These are phyloP conservation scores for Sphenopsis melanotis DNA, from an alignment of 2,797 vertebrate species.

Conservation along the genomic window DNA sequence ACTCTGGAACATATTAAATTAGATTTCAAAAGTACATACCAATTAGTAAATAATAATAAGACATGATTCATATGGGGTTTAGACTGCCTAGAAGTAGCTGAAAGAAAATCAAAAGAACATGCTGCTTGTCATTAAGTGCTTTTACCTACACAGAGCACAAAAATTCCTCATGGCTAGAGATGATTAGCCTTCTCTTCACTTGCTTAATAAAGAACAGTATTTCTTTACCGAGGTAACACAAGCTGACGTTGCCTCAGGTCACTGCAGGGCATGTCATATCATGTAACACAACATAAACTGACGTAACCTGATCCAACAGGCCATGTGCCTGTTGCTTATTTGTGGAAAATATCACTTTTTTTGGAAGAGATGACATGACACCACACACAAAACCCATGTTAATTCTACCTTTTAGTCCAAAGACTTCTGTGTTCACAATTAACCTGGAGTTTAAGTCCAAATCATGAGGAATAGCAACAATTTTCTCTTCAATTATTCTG, in stretches of 20 bases:
- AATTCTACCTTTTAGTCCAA: conserved; percentile 32
- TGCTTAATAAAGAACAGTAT: conserved; percentile 67
- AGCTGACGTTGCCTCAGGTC: conserved; percentile 72
- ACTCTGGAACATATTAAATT: conserved; percentile 13
- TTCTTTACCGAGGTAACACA: conserved; percentile 63
- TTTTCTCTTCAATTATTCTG: conserved; percentile 32
- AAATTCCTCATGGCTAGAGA: conserved; percentile 11
- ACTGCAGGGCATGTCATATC: conserved; percentile 67
- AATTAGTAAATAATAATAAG: conserved; percentile 29
- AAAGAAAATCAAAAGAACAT: conserved; percentile 11
- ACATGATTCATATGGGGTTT: neutral
- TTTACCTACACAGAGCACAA: conserved; percentile 15
- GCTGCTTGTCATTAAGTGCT: neutral
- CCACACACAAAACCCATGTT: neutral
- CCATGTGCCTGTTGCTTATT: conserved; percentile 70
- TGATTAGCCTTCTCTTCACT: conserved; percentile 37
- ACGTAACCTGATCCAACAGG: conserved; percentile 66
- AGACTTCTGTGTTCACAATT: neutral
- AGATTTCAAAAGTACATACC: neutral
- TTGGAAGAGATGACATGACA: conserved; percentile 26
- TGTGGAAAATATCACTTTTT: conserved; percentile 55
- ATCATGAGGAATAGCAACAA: neutral
- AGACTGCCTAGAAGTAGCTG: neutral
- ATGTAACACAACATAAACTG: conserved; percentile 62
- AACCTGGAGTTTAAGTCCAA: neutral